phyloP scores from a whole-genome alignment of 2,113 vertebrate species.

The Orientallactaga bullata region DNA sequence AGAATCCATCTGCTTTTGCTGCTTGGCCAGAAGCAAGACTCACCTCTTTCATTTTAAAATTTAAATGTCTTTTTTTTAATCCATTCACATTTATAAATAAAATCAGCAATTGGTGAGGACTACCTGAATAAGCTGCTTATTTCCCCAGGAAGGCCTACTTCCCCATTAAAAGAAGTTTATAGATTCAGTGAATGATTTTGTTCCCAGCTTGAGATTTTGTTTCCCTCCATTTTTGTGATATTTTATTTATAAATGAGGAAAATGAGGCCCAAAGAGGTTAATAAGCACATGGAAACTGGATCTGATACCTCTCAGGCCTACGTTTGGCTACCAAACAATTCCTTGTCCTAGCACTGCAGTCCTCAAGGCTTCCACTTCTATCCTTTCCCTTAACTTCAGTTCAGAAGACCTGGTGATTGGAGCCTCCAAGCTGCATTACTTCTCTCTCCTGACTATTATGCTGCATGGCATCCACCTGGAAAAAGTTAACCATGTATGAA shows the following conservation, averaged over 20 bases:
- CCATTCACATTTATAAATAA: constrained; percentile 27
- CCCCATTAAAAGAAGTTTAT: not conserved
- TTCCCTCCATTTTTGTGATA: not conserved
- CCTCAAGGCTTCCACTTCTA: not conserved
- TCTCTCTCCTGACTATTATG: not conserved
- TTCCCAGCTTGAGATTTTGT: not conserved
- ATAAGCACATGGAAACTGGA: not conserved
- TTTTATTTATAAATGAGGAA: not conserved
- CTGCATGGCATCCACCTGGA: not conserved
- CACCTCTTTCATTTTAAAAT: constrained; percentile 11
- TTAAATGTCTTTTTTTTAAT: not conserved
- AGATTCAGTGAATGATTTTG: not conserved
- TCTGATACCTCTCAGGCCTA: not conserved
- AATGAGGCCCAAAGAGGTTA: not conserved
- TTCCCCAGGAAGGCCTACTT: not conserved
- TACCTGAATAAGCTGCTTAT: not conserved
- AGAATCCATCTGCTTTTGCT: not conserved
- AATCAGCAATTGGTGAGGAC: not conserved
- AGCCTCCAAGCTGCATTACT: not conserved
- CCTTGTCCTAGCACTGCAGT: not conserved
- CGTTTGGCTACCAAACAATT: constrained; percentile 1
- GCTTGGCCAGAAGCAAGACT: not conserved
- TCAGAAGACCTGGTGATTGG: not conserved
- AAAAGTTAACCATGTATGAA: not conserved
- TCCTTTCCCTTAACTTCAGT: not conserved